Percentiles rank a stretch among this genome's conserved stretches.
These are phyloP conservation scores for Cyanoderma ruficeps DNA, from an alignment of 2,113 vertebrate genomes.

Conservation along the genomic window DNA sequence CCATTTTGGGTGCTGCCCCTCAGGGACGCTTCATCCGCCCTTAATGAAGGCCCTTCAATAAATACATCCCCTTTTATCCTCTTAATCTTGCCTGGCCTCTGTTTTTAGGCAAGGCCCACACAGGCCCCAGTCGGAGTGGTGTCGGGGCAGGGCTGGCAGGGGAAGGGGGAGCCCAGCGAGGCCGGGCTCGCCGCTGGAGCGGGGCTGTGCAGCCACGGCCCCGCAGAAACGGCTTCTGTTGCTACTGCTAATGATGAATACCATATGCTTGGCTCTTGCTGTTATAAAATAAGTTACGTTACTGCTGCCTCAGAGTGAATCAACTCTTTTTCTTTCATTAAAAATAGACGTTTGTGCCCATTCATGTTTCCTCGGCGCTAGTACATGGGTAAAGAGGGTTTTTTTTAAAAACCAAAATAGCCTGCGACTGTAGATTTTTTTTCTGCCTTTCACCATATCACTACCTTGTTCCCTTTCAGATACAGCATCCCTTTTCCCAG, in stretches of 20 bases:
- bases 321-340: constrained; percentile 42
- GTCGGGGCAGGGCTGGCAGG: constrained; percentile 19
- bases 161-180: constrained; percentile 21
- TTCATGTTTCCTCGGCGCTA: not conserved
- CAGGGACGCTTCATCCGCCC: accelerated
- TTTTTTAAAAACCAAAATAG: not conserved
- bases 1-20: too few species aligned
- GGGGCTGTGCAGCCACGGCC: constrained; percentile 52
- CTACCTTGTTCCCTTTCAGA: not conserved
- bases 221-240: constrained; percentile 61
- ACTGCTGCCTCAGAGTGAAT: constrained; percentile 5
- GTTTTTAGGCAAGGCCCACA: not conserved
- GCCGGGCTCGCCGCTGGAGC: not conserved
- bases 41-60: too few species aligned
- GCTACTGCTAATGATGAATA: constrained; percentile 77
- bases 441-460: not conserved
- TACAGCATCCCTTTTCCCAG: not conserved
- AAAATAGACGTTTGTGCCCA: not conserved
- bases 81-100: not conserved
- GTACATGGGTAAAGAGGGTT: not conserved
- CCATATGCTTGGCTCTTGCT: constrained; percentile 74
- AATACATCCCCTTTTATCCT: accelerated
- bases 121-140: not conserved
- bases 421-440: not conserved
- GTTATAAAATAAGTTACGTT: constrained; percentile 22